These are phyloP conservation scores for Anniella stebbinsi DNA, from an alignment of 2,797 vertebrate species.

Conservation along the genomic window DNA sequence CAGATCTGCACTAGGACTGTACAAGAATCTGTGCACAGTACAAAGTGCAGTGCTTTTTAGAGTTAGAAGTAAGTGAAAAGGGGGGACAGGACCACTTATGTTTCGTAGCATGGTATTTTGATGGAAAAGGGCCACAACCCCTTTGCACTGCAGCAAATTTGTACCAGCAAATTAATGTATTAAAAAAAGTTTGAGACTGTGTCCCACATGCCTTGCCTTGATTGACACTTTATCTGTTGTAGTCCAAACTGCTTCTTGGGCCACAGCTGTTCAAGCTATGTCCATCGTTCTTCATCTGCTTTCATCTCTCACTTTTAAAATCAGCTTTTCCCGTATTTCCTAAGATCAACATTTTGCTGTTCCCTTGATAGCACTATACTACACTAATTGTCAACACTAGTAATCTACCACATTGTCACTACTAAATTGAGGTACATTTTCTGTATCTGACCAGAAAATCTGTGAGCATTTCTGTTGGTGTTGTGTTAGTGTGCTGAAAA, in stretches of 20 bases:
- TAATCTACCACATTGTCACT: neutral
- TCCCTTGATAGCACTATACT: neutral
- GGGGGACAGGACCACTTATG: too few relatives aligned
- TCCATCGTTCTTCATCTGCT: neutral
- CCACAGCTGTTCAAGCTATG: neutral
- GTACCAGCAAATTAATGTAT: neutral
- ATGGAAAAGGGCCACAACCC: neutral
- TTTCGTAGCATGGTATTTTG: neutral
- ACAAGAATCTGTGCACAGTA: neutral
- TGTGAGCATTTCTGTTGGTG: neutral
- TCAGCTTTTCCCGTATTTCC: neutral
- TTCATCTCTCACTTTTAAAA: slow-evolving; percentile 32
- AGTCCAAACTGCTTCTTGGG: neutral
- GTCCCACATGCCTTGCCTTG: neutral
- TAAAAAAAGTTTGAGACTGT: neutral
- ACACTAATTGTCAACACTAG: neutral
- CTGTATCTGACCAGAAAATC: neutral
- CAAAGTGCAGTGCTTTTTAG: neutral
- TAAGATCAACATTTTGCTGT: neutral
- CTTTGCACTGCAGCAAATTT: neutral
- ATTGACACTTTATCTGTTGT: neutral
- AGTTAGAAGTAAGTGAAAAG: neutral
- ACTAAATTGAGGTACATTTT: neutral
- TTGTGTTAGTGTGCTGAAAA: neutral
- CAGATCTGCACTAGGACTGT: neutral